Percentiles rank a stretch among this genome's conserved stretches.
These are phyloP conservation scores for Polyergus mexicanus DNA, from an alignment of 1,140 invertebrate species.

Conservation along the genomic window DNA sequence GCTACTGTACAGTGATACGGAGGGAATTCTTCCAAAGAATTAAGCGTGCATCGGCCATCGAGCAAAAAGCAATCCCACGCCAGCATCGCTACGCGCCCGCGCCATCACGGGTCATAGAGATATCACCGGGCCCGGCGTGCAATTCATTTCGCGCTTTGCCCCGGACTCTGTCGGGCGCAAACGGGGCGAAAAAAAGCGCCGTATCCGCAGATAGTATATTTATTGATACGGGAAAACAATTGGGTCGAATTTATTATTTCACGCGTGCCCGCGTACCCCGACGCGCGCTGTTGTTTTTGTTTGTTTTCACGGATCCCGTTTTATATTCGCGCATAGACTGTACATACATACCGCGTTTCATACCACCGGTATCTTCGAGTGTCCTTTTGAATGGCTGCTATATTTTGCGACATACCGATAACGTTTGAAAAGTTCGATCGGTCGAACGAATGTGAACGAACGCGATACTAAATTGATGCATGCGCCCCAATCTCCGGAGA, in stretches of 20 bases:
- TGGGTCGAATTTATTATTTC: slow-evolving; percentile 75
- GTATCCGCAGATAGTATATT: slow-evolving; percentile 72
- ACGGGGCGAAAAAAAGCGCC: slow-evolving; percentile 64
- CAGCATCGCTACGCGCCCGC: slow-evolving; percentile 15
- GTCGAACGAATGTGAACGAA: slow-evolving; percentile 2
- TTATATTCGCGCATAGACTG: slow-evolving; percentile 35
- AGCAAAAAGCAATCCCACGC: slow-evolving; percentile 63
- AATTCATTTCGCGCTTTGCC: slow-evolving; percentile 70
- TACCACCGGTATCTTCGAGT: slow-evolving; percentile 27
- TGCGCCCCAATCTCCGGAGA: background rate
- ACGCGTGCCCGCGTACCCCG: slow-evolving; percentile 50
- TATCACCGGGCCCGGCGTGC: slow-evolving; percentile 52
- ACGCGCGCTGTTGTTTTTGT: slow-evolving; percentile 45
- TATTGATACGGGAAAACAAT: slow-evolving; percentile 78
- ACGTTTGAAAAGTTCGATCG: slow-evolving; percentile 55
- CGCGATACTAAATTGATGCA: slow-evolving; percentile 54
- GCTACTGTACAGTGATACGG: slow-evolving; percentile 16
- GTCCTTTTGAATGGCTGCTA: slow-evolving; percentile 51
- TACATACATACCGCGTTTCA: slow-evolving; percentile 42
- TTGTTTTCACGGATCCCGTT: slow-evolving; percentile 30
- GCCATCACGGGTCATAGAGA: slow-evolving; percentile 54
- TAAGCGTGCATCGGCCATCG: slow-evolving; percentile 42
- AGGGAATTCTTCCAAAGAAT: slow-evolving; percentile 50
- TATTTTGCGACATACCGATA: slow-evolving; percentile 57
- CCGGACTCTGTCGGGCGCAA: slow-evolving; percentile 42